phyloP scores from a whole-genome alignment of 2,888 invertebrate species.

The Hyppa rectilinea region DNA sequence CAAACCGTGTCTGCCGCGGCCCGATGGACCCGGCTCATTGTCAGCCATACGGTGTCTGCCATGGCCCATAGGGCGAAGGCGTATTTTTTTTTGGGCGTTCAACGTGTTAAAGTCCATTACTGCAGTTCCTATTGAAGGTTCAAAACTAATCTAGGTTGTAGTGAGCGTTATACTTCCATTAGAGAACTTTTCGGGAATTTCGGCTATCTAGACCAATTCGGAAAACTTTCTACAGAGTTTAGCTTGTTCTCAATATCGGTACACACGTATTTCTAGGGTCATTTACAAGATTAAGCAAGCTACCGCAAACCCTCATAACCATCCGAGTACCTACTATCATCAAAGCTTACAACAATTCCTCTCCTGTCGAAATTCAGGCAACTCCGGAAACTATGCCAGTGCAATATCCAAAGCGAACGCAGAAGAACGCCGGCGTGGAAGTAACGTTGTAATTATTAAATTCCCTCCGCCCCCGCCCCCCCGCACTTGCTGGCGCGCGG shows the following conservation, averaged over 20 bases:
- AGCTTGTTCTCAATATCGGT: neutral
- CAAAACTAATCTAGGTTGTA: neutral
- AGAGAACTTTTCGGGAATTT: neutral
- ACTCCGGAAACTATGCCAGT: slow-evolving; percentile 55
- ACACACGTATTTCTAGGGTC: neutral
- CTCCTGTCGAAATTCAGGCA: slow-evolving; percentile 23
- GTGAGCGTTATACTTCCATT: neutral
- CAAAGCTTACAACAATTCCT: slow-evolving; percentile 31
- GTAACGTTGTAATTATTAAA: slow-evolving; percentile 83
- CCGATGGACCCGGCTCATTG: too few species aligned
- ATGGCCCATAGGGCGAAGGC: too few species aligned
- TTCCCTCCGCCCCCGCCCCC: slow-evolving; percentile 70
- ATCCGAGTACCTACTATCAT: slow-evolving; percentile 17
- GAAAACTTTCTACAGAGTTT: too few species aligned
- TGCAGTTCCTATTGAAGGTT: neutral
- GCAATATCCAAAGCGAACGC: slow-evolving; percentile 47
- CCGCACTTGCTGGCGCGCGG: slow-evolving; percentile 45
- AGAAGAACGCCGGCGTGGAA: slow-evolving; percentile 66
- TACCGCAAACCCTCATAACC: slow-evolving; percentile 4
- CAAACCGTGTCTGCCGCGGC: too few species aligned
- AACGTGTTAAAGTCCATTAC: neutral
- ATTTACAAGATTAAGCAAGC: neutral
- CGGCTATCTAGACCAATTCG: too few species aligned
- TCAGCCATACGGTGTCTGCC: too few species aligned
- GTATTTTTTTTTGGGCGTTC: too few species aligned